These are phyloP conservation scores for Glaucidium brasilianum DNA, from an alignment of 2,113 vertebrate species.

Conservation along the genomic window DNA sequence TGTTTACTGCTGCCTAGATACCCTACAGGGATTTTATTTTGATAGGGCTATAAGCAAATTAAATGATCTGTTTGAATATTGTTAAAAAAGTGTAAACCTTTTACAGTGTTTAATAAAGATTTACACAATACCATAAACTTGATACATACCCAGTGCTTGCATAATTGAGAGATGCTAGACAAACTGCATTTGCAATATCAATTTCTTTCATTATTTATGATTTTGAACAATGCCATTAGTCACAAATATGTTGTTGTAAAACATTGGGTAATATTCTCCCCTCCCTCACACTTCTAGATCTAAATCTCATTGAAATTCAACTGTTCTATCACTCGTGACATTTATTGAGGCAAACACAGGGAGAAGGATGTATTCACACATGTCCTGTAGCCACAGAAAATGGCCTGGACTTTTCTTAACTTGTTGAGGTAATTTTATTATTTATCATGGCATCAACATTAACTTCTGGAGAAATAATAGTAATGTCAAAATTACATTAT, in stretches of 20 bases:
- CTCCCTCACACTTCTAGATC: neutral
- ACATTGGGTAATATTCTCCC: neutral
- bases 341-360: neutral
- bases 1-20: neutral
- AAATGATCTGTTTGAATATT: slow-evolving; percentile 58
- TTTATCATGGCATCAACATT: neutral
- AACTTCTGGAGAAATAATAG: neutral
- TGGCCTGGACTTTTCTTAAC: neutral
- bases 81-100: slow-evolving; percentile 41
- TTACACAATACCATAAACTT: slow-evolving; percentile 14
- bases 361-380: neutral
- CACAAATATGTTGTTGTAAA: neutral
- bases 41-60: slow-evolving; percentile 32
- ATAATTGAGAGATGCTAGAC: slow-evolving; percentile 12
- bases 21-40: neutral
- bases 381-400: neutral
- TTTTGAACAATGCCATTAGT: slow-evolving; percentile 6
- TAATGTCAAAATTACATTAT: neutral
- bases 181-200: neutral
- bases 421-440: neutral
- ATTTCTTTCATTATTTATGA: slow-evolving; percentile 44
- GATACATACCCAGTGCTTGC: neutral
- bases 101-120: slow-evolving; percentile 59
- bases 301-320: neutral
- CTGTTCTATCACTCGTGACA: neutral